Base-by-base conservation (phyloP, 2,113 vertebrate genomes). In the Channa maculata region DNA sequence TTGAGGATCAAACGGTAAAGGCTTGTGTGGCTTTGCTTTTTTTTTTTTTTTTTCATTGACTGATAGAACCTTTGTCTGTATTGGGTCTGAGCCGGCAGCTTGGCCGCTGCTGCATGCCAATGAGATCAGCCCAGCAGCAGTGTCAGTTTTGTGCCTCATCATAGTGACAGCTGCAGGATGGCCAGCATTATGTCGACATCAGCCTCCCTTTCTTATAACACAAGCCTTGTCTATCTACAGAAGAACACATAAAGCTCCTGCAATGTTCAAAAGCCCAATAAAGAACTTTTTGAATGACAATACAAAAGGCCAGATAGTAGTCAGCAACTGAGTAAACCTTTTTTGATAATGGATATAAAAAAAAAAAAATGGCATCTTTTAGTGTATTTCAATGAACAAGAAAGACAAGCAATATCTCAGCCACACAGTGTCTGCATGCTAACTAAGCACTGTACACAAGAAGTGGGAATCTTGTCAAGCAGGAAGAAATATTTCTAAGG, bases 91-190 rank as follows among this genome's bases (percentile, higher is more conserved):
- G 66, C 11, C 12, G 11, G 53, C 79, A 71, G 84, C 65, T 60
- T 39, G 58, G 73, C 62, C 5, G 24, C 85, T 14, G 71, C 68
- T 58, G 83, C 82, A 90, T 87, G 82, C 82, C 86, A 79, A 90
- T 80, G 86, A 91, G 87, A 77, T 80, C 78, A 70, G 74, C 69
- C 61, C 78, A 72, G 69, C 75, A 12, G 60, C 85, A 68, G 82
- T 83, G 84, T 83, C 81, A 71, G 51, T 80, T 79, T 69, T 71
- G 38, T 11, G 36, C 74, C 63, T 80, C 57, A 50, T 84, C 68
- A 46, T 6, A 4, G 58, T 72, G 86, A 86, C 86, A 88, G 88
- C 87, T 82, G 86, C 79, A 65, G 72, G 68, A 50, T 43, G 75
- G 80, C 55, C 36, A 10, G 44, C 78, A 58, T 60, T 69, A 79